Base-by-base conservation (phyloP, 2,797 vertebrate species). In the Pantherophis alleghaniensis region DNA sequence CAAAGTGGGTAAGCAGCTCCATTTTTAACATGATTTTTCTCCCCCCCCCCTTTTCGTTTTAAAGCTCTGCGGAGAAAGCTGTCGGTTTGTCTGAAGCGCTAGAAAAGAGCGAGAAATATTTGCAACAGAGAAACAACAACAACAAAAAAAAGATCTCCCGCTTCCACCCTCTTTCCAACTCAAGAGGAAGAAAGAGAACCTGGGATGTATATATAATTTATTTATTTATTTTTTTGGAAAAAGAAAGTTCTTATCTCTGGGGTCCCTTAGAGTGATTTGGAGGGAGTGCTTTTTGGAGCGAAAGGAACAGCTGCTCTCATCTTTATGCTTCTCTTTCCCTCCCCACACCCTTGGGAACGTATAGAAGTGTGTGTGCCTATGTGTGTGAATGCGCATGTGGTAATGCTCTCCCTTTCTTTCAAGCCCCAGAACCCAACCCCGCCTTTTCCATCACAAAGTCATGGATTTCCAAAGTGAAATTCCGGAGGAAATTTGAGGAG, bases 401-500 rank as follows among this genome's bases (percentile, higher is more conserved):
- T 86, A 57, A 14, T 1, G 26, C 57, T 53, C 42, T 93, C 20
- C 24, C 47, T 37, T 47, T 57, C 47, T 86, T 42, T 47, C 61
- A 13, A 66, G 88, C n/a, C 55, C 51, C 91, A 4, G 55, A 91
- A 47, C 2, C 32, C 9, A 55, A 1, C 53, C 56, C 28, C 61
- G 28, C 16, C 42, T 4, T 7, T n/a, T 51, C 47, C n/a, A 1
- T 55, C 16, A 28, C 7, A 13, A 94, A 92, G 57, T 91, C 92
- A 53, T 90, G 42, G 94, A 51, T 94, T 92, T 83, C 94, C 89
- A 2, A 95, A 94, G 96, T 96, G 96, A 96, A 95, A 97, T 96
- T 96, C 94, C 95, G 93, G 94, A 96, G 93, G 96, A 96, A 96
- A 93, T 96, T 92, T 95, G 60, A 92, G 94, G 94, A 94, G 96